Evolutionary conservation across 2,113 vertebrate species (phyloP).

Genomic region (Castor canadensis): DNA sequence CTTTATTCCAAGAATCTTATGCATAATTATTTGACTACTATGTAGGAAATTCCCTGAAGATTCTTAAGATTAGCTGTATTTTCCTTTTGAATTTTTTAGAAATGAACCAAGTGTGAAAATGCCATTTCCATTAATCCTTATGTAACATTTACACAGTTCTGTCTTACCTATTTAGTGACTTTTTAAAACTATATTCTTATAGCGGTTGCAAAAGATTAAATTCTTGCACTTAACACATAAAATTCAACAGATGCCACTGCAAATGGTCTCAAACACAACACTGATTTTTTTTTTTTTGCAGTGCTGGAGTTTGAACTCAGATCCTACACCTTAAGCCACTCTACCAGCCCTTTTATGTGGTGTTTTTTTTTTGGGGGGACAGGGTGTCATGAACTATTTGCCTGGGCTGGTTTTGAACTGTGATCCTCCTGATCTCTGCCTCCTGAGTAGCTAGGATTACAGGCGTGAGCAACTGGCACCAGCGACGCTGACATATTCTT

Average conservation of each 20-base stretch:
- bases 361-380: too few relatives aligned
- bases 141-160: conserved; percentile 22
- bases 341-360: too few relatives aligned
- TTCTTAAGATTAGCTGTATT: conserved; percentile 41
- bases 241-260: not conserved
- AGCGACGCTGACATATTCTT: not conserved
- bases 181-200: conserved; percentile 3
- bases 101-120: conserved; percentile 14
- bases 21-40: not conserved
- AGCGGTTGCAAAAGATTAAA: not conserved
- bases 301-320: too few relatives aligned
- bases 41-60: not conserved
- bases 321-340: too few relatives aligned
- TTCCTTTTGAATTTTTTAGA: conserved; percentile 28
- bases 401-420: too few relatives aligned
- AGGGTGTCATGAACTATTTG: too few relatives aligned
- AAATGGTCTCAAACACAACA: conserved; percentile 34
- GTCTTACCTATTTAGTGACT: not conserved
- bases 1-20: not conserved
- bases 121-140: not conserved
- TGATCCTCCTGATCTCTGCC: too few relatives aligned
- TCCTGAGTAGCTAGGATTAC: too few relatives aligned
- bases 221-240: not conserved
- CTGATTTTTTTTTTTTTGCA: too few relatives aligned
- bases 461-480: too few relatives aligned